phyloP scores from a whole-genome alignment of 92 coral and sea anemone species.

The Hydrozoanthus gracilis region DNA sequence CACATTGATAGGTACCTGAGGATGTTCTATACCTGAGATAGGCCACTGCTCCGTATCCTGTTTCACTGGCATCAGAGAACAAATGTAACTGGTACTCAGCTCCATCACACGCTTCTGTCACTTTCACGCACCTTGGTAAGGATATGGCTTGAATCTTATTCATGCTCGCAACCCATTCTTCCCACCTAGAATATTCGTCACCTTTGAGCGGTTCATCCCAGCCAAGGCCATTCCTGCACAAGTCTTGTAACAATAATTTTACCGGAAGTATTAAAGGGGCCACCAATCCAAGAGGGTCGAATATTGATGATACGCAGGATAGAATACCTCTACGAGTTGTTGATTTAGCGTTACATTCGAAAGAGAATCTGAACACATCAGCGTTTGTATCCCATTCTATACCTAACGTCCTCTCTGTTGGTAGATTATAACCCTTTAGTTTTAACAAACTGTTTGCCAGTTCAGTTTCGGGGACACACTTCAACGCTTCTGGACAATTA shows the following conservation, averaged over 20 bases:
- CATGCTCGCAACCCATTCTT: slow-evolving; percentile 6
- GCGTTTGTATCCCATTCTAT: slow-evolving; percentile 45
- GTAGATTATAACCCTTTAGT: slow-evolving; percentile 16
- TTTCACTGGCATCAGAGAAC: slow-evolving; percentile 48
- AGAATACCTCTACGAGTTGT: not conserved
- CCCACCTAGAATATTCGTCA: not conserved
- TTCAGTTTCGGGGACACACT: slow-evolving; percentile 31
- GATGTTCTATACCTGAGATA: slow-evolving; percentile 25
- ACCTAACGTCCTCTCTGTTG: slow-evolving; percentile 54
- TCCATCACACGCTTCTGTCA: not conserved
- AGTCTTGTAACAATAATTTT: slow-evolving; percentile 6
- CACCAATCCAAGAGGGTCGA: slow-evolving; percentile 35
- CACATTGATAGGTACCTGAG: slow-evolving; percentile 23
- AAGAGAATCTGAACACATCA: not conserved
- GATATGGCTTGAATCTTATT: not conserved
- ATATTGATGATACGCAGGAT: slow-evolving; percentile 5
- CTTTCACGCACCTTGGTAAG: slow-evolving; percentile 11
- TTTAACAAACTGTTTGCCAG: slow-evolving; percentile 24
- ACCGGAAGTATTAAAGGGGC: not conserved
- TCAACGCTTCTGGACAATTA: slow-evolving; percentile 27
- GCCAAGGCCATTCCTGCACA: slow-evolving; percentile 13
- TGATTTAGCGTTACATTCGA: not conserved
- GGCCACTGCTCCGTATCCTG: slow-evolving; percentile 43
- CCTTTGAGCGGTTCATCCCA: slow-evolving; percentile 25
- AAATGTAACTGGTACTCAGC: slow-evolving; percentile 26